These are phyloP conservation scores for Pardalotus punctatus DNA, from an alignment of 2,113 vertebrate genomes.

Conservation along the genomic window DNA sequence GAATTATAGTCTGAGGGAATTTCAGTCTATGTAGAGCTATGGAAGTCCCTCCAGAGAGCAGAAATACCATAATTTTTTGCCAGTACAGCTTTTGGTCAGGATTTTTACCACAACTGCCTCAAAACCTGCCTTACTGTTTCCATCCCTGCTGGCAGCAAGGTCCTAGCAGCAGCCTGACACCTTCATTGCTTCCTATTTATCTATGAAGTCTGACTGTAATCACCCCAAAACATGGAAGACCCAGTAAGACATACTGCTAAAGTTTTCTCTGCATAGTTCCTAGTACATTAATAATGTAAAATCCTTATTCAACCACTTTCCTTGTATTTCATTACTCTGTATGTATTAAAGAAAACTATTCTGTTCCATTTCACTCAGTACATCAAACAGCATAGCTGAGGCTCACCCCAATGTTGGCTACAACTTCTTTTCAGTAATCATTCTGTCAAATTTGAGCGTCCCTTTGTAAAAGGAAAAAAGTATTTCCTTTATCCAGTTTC, in stretches of 20 bases:
- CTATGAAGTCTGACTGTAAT: background rate
- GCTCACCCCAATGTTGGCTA: fast-evolving
- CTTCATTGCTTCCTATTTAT: background rate
- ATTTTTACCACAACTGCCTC: background rate
- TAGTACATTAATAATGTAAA: background rate
- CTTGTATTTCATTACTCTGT: background rate
- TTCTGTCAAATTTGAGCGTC: background rate
- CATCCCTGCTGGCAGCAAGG: background rate
- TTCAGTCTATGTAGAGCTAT: background rate
- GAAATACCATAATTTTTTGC: background rate
- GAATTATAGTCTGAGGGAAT: background rate
- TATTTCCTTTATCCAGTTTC: background rate
- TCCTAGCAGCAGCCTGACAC: background rate
- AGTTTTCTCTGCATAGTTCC: background rate
- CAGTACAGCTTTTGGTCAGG: background rate
- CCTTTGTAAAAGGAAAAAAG: background rate
- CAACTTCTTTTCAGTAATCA: background rate
- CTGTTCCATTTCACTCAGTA: background rate
- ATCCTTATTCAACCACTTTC: background rate
- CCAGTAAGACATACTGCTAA: background rate
- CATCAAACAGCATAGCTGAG: background rate
- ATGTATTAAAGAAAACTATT: background rate
- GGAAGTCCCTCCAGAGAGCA: background rate
- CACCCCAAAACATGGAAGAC: background rate
- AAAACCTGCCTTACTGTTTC: background rate